Base-by-base conservation (phyloP, 1,140 invertebrate genomes). In the Neodiprion fabricii region DNA sequence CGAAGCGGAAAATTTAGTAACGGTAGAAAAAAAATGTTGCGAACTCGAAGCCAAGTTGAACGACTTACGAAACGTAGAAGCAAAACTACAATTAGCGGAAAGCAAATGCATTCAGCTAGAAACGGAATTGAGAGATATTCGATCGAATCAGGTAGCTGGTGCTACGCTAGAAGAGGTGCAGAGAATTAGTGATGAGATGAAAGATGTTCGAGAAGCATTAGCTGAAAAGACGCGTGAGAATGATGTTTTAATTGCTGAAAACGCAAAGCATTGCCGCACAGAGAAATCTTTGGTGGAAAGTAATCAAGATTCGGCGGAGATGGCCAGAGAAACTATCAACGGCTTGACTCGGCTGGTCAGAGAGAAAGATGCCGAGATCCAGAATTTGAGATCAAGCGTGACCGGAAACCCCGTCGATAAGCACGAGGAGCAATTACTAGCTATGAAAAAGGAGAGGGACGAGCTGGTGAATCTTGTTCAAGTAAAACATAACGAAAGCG, bases 401-500 rank as follows among this genome's bases (percentile, higher is more conserved):
- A 74, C 76, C 21, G 67, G 66, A 9, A 83, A 85, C 74, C 83
- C 87, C 65, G 85, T 90, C 84, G 78, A 77, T 72, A n/a, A 10
- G 17, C 21, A 14, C 48, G 76, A 83, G 75, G 86, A 85, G 80
- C 89, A 84, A 49, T 75, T 91, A 14, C 81, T 77, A 3, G 77
- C 79, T n/a, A 65, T 88, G 3, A 78, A 76, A 66, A 73, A 77
- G 0, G 95, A 96, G 81, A 92, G 94, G 80, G 91, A 92, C 66
- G 92, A 96, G 85, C 87, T 96, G n/a, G 92, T 96, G 47, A 91
- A 91, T 71, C 89, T 93, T 8, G 86, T 96, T 0, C 94, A 93
- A 77, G 88, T 92, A 67, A 97, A 97, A 88, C 95, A 97, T 77
- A 91, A 94, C 73, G 96, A 97, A 85, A 95, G 92, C 81, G 81